These are phyloP conservation scores for Pseudochirops corinnae DNA, from an alignment of 2,797 vertebrate genomes.

Conservation along the genomic window DNA sequence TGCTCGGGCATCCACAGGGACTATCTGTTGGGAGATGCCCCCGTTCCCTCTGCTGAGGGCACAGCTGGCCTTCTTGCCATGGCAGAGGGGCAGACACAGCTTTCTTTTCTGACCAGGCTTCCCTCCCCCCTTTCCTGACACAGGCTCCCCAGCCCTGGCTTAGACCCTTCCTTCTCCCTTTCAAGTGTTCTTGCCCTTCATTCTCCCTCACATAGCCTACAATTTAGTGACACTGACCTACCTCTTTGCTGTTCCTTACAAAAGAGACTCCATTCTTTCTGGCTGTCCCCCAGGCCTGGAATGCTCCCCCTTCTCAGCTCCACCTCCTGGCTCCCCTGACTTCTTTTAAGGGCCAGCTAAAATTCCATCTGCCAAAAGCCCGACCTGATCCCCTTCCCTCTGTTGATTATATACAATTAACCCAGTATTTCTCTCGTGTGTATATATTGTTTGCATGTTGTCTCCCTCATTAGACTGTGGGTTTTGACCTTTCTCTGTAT, in stretches of 20 bases:
- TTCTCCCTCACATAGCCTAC: neutral
- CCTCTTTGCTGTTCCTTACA: neutral
- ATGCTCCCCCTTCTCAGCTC: neutral
- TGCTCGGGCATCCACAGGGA: slow-evolving; percentile 55
- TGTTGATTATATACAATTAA: neutral
- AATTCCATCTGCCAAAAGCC: neutral
- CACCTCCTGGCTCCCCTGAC: neutral
- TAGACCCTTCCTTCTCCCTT: neutral
- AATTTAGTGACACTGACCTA: neutral
- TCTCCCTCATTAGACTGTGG: neutral
- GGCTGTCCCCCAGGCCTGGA: neutral
- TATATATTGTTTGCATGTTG: neutral
- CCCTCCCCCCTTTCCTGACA: neutral
- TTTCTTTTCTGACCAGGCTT: neutral
- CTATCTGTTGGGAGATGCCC: slow-evolving; percentile 36
- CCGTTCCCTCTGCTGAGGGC: neutral
- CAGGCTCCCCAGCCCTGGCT: too few relatives aligned
- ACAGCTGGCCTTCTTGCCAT: neutral
- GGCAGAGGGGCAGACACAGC: neutral
- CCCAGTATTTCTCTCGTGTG: neutral
- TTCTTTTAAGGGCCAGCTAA: neutral
- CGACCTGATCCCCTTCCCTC: neutral
- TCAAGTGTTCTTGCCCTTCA: neutral
- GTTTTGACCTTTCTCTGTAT: neutral
- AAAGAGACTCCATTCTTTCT: neutral